A percentile compares a stretch with the other conserved stretches of the same genome.
These are phyloP conservation scores for Battus philenor DNA, from an alignment of 1,140 invertebrate species.

Conservation along the genomic window DNA sequence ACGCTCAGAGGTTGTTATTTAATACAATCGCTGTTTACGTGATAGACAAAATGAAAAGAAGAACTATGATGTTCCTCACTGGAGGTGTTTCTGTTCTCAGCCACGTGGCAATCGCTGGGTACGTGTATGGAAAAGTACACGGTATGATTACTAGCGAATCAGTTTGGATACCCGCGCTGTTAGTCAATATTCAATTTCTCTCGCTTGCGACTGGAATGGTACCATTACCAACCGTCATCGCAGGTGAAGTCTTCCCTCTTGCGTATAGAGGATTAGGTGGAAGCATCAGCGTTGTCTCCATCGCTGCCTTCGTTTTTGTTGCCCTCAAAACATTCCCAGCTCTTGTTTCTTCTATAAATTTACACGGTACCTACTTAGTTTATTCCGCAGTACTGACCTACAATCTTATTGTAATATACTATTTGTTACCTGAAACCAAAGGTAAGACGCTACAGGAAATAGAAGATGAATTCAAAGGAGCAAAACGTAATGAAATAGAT, in stretches of 20 bases:
- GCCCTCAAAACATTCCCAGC: slow-evolving; percentile 33
- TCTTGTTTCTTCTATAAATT: slow-evolving; percentile 24
- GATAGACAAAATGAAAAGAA: slow-evolving; percentile 45
- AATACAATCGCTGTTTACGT: slow-evolving; percentile 48
- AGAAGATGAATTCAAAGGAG: slow-evolving; percentile 36
- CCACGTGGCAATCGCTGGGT: slow-evolving; percentile 37
- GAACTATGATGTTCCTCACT: slow-evolving; percentile 40
- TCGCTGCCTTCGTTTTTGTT: slow-evolving; percentile 28
- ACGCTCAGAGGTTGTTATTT: slow-evolving; percentile 70
- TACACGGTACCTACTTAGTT: slow-evolving; percentile 24
- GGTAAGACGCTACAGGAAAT: slow-evolving; percentile 39
- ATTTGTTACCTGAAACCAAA: slow-evolving; percentile 40
- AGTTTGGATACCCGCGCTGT: slow-evolving; percentile 41
- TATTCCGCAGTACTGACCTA: slow-evolving; percentile 27
- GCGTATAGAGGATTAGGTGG: slow-evolving; percentile 42
- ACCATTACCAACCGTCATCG: slow-evolving; percentile 47
- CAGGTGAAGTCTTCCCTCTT: slow-evolving; percentile 50
- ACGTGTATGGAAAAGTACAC: slow-evolving; percentile 28
- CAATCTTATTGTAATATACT: slow-evolving; percentile 33
- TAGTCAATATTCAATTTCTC: slow-evolving; percentile 46
- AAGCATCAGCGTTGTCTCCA: slow-evolving; percentile 33
- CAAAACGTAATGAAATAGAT: background rate
- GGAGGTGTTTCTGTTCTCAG: slow-evolving; percentile 31
- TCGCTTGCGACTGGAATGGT: slow-evolving; percentile 44
- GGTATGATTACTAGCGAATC: slow-evolving; percentile 25